Evolutionary conservation across 1,140 invertebrate species (phyloP), one percentile per base, ranked within the genome.

Genomic region (Latrodectus geometricus): DNA sequence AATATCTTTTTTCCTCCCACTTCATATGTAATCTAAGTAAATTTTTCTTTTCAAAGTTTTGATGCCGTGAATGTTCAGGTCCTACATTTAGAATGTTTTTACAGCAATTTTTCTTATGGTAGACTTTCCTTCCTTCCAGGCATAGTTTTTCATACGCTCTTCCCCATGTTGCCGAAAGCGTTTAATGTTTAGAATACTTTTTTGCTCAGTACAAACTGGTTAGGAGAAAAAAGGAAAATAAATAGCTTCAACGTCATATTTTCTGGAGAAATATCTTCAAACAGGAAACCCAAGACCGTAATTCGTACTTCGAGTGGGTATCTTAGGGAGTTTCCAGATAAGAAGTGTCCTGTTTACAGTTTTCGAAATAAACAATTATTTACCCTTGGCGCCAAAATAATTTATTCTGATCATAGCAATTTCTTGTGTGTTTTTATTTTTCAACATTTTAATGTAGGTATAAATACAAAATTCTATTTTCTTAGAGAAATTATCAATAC

Each of bases 161-260:
- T 20, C 49, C 20, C 49, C 49, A 69, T 61, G 20, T 76, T 49
- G 73, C 82, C 73, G 9, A 23, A 14, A 56, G 82, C 82, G 5
- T 61, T 84, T 76, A 73, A 69, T 76, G 54, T 76, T 84, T 84
- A 84, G 82, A 84, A 84, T 84, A 76, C 72, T 76, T 76, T 54
- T 66, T 69, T 74, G 49, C 21, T 11, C 21, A 14, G 17, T 79
- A 35, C 75, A 50, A 49, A 54, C 68, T 35, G 21, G 54, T 49
- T 20, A 61, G 9, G n/a, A 14, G 12, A 49, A 20, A 21, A 61
- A 65, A 61, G 23, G 61, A 52, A 76, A 49, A 81, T 54, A 70
- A 70, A 69, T 54, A 69, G 73, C 56, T 56, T 70, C 50, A 48
- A 8, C 9, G 61, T 84, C 82, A 76, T 84, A 84, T 84, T 83